Base-by-base conservation (phyloP, 2,888 invertebrate genomes). In the Fabriciana adippe region DNA sequence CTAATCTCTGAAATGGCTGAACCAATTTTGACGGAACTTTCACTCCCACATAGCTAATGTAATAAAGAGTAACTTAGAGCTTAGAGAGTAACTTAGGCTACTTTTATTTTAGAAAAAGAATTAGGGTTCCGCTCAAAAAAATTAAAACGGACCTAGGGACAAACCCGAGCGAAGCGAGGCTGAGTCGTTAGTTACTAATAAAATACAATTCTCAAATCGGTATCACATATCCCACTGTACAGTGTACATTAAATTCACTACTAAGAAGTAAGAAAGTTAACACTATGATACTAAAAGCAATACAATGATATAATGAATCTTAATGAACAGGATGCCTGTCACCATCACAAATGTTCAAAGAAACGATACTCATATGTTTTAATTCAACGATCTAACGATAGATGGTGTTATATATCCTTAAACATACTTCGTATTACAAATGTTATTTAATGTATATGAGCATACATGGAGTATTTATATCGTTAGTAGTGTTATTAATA, bases 301-400 rank as follows among this genome's bases (percentile, higher is more conserved):
- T 47, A 57, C 26, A 57, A 57, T 57, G 47, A 47, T 56, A 45
- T 8, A 57, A 57, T 57, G 56, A 15, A 45, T 45, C 57, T 26
- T 16, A 45, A 47, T 57, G 57, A 57, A 57, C 26, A n/a, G 11
- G 45, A 57, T 21, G 26, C n/a, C 1, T 47, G 47, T 57, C n/a
- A 57, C 57, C n/a, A 57, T 57, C 26, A 57, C 57, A 45, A 35
- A 57, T 35, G 47, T 57, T 57, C 57, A 15, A 57, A 21, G 57
- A 57, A 57, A 57, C 47, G 47, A 57, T 57, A 57, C 57, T 57
- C 35, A 47, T 57, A 57, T 15, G 0, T 21, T 47, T 47, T 26
- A 57, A 47, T 57, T 57, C 57, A 47, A 15, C 47, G 47, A 26
- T n/a, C 21, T 45, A 45, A 47, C 45, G 47, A 57, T 21, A 57